Conservation (phyloP, 2,113 vertebrate species). For the Toxostoma redivivum region DNA sequence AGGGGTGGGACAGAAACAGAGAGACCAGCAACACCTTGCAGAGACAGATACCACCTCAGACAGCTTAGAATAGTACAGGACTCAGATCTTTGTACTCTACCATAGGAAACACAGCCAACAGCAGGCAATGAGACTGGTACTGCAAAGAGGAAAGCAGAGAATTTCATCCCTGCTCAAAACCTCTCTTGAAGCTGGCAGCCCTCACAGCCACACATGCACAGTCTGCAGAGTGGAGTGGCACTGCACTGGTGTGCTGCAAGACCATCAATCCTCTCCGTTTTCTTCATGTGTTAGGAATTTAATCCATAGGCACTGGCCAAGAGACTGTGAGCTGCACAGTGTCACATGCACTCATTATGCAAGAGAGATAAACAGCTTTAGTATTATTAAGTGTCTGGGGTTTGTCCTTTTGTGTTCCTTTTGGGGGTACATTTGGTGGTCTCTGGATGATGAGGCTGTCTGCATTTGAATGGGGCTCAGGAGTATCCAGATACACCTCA, state of each 20-base stretch:
- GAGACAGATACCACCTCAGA: not conserved
- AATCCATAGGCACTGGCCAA: not conserved
- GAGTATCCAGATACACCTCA: not conserved
- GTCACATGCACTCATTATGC: not conserved
- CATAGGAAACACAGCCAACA: not conserved
- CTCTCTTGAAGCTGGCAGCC: not conserved
- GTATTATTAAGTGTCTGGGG: not conserved
- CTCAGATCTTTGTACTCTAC: not conserved
- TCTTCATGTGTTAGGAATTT: not conserved
- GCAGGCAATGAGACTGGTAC: not conserved
- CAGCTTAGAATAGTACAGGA: not conserved
- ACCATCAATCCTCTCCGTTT: not conserved
- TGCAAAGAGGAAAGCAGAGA: not conserved
- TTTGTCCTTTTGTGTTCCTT: not conserved
- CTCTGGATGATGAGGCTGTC: not conserved
- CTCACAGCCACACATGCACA: rapidly evolving
- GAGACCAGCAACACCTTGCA: not conserved
- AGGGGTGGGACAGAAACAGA: not conserved
- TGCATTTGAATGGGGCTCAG: not conserved
- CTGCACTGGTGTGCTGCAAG: not conserved
- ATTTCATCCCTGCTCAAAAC: not conserved
- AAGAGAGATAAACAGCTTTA: not conserved
- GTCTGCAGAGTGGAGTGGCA: not conserved
- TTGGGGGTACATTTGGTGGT: not conserved
- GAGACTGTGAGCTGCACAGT: not conserved